phyloP scores from a whole-genome alignment of 1,140 invertebrate genomes.

The Ceratosolen solmsi region DNA sequence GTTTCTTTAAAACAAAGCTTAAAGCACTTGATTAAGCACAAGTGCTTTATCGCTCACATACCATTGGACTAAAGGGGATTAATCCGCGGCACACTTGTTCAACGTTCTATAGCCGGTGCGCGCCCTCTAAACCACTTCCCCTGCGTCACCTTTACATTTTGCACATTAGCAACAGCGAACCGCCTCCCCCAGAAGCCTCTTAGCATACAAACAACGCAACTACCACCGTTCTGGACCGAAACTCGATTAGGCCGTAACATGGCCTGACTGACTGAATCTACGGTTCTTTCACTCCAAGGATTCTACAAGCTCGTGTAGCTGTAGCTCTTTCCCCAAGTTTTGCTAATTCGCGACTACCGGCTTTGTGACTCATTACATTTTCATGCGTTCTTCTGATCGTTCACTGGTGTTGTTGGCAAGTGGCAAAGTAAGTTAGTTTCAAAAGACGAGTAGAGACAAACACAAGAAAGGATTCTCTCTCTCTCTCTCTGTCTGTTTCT shows the following conservation, averaged over 20 bases:
- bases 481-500: no score
- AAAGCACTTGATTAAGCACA: constrained; percentile 28
- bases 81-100: constrained; percentile 21
- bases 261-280: constrained; percentile 20
- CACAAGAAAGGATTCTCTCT: no score
- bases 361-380: constrained; percentile 50
- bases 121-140: background rate
- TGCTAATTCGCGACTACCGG: background rate
- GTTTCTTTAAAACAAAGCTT: background rate
- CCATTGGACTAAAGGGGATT: constrained; percentile 35
- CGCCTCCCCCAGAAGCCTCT: constrained; percentile 2
- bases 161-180: background rate
- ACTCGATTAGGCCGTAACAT: constrained; percentile 14
- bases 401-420: constrained; percentile 13
- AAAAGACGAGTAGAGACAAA: background rate
- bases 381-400: constrained; percentile 31
- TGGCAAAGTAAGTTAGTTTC: constrained; percentile 44
- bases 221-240: background rate
- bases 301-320: background rate
- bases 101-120: background rate
- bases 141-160: background rate
- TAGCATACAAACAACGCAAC: no score
- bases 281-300: background rate
- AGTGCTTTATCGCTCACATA: constrained; percentile 12
- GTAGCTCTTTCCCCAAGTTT: constrained; percentile 35